phyloP scores from a whole-genome alignment of 2,113 vertebrate genomes.

The Rousettus leschenaultii region DNA sequence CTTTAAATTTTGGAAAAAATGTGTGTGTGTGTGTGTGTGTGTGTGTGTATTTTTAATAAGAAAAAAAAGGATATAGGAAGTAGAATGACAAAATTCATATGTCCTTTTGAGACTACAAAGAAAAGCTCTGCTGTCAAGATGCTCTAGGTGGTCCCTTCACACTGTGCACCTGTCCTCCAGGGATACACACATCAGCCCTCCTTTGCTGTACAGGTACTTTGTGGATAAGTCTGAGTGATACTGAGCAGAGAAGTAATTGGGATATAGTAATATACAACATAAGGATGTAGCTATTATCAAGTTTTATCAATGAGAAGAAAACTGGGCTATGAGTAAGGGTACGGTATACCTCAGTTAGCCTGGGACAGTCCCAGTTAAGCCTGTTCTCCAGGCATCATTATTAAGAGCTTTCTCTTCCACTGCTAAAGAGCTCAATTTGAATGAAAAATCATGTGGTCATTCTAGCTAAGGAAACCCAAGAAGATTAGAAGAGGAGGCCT shows the following conservation, averaged over 20 bases:
- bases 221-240: neutral
- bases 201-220: neutral
- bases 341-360: neutral
- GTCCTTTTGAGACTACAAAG: neutral
- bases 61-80: neutral
- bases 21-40: no score
- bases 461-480: neutral
- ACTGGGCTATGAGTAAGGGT: neutral
- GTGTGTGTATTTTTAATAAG: no score
- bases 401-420: neutral
- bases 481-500: neutral
- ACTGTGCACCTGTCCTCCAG: accelerated
- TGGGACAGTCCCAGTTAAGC: neutral
- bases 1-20: neutral
- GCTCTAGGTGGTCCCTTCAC: neutral
- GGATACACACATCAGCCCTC: neutral
- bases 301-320: neutral
- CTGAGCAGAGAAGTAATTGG: neutral
- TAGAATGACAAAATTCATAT: neutral
- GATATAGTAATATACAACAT: no score
- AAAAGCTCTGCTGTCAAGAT: neutral
- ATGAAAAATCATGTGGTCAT: neutral
- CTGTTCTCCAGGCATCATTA: neutral
- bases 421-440: neutral
- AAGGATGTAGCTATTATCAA: neutral